These are phyloP conservation scores for Lithophane semibrunnea DNA, from an alignment of 2,888 invertebrate species.

Conservation along the genomic window DNA sequence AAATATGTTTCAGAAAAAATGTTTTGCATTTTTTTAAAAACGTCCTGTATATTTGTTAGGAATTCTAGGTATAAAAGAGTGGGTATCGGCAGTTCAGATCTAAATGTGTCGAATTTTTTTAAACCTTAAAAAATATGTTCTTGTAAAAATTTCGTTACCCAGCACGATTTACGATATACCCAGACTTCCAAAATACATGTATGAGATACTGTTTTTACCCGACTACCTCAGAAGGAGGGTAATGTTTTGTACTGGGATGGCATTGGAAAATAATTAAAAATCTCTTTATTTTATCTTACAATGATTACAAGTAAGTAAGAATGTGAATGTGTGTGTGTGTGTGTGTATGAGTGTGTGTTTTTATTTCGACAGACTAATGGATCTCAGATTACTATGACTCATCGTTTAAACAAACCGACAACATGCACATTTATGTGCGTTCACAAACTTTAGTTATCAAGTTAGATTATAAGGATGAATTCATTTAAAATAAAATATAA, in stretches of 20 bases:
- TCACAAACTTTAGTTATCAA: not conserved
- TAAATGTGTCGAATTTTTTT: not conserved
- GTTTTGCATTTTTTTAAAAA: not conserved
- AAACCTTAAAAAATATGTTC: too few relatives aligned
- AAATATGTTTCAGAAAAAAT: not conserved
- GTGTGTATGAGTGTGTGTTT: too few relatives aligned
- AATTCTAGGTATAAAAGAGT: not conserved
- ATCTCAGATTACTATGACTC: not conserved
- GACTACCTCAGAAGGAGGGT: too few relatives aligned
- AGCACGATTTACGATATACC: not conserved
- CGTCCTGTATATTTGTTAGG: not conserved
- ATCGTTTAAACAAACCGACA: not conserved
- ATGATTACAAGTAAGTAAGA: too few relatives aligned
- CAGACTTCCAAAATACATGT: not conserved
- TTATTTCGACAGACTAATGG: not conserved
- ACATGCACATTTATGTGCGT: not conserved
- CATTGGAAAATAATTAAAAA: not conserved
- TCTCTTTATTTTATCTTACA: not conserved
- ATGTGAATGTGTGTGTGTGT: too few relatives aligned
- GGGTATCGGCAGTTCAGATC: conserved; percentile 1
- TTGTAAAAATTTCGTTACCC: not conserved
- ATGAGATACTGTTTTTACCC: not conserved
- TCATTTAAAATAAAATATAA: too few relatives aligned
- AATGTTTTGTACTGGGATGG: too few relatives aligned
- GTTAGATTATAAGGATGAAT: not conserved